Base-by-base conservation (phyloP, 2,113 vertebrate genomes). In the Microtus richardsoni region DNA sequence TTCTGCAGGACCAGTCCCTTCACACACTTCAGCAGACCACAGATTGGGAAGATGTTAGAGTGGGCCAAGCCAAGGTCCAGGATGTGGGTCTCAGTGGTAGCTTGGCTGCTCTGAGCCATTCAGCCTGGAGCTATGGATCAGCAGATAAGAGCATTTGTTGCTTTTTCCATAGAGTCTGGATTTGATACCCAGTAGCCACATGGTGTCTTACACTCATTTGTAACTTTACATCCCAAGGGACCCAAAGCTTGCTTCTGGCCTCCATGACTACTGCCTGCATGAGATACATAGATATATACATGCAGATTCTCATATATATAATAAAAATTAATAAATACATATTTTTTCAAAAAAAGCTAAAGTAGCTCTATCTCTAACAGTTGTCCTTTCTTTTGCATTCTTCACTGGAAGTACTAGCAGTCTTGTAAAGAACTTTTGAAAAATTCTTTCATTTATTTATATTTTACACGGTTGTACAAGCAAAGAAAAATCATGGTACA, bases 391-490 rank as follows among this genome's bases (percentile, higher is more conserved):
- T 44, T 62, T 44, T 64, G 10, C 14, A 30, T 41, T 44, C 14
- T 30, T 64, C 47, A 47, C 26, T 19, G 6, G 22, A 84, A 84
- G 39, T 44, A 33, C 39, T 12, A 66, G 14, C 19, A 44, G 1
- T 66, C 4, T 7, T 66, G n/a, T 47, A 44, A 44, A 21, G 2
- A 17, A 19, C 2, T 47, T 85, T 5, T 19, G 28, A 28, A 47
- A 49, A 64, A 17, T 7, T 12, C 41, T 44, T 17, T 47, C 14
- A 62, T 84, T 64, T 84, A 41, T 41, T 60, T 26, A 28, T 12
- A 26, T n/a, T 54, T 5, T 8, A 14, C 28, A 13, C 7, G n/a
- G 1, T 11, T 6, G 7, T 9, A 14, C 13, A 14, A 10, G 26
- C 49, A 62, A 41, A 30, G 1, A 30, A 7, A 4, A 64, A 30